Conservation (phyloP, 2,888 invertebrate species). For the Bombylius discolor region DNA sequence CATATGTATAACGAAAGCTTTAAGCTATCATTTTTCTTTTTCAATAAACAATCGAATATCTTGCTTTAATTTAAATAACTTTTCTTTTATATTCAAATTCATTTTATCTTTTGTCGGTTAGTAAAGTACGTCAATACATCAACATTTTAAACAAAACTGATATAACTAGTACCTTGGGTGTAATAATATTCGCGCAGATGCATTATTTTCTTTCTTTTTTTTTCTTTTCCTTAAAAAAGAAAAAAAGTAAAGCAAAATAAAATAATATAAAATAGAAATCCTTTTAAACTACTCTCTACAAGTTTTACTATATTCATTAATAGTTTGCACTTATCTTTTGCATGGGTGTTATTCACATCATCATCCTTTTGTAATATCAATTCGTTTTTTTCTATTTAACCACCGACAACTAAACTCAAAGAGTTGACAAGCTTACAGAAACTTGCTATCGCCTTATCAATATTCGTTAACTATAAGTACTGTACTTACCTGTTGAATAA, state of each 20-base stretch:
- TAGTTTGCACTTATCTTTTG: not conserved
- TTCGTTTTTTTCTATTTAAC: not conserved
- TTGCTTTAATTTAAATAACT: not conserved
- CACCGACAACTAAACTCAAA: not conserved
- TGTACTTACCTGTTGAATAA: slow-evolving; percentile 12
- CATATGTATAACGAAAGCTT: not conserved
- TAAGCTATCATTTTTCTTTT: too few relatives aligned
- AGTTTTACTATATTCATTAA: not conserved
- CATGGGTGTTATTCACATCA: not conserved
- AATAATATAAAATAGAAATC: not conserved
- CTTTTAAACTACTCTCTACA: not conserved
- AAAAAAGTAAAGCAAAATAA: not conserved
- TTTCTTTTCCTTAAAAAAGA: not conserved
- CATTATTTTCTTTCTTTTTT: too few relatives aligned
- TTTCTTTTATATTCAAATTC: not conserved
- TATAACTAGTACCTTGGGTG: not conserved
- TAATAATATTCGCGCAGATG: not conserved
- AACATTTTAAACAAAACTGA: not conserved
- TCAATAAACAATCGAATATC: not conserved
- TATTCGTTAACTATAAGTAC: slow-evolving; percentile 12
- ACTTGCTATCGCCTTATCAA: slow-evolving; percentile 6
- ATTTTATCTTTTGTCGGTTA: not conserved
- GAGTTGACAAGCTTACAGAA: not conserved
- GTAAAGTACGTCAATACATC: not conserved
- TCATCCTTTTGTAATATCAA: not conserved